Evolutionary conservation across 2,113 vertebrate species (phyloP).

Genomic region (Hydrolagus affinis): DNA sequence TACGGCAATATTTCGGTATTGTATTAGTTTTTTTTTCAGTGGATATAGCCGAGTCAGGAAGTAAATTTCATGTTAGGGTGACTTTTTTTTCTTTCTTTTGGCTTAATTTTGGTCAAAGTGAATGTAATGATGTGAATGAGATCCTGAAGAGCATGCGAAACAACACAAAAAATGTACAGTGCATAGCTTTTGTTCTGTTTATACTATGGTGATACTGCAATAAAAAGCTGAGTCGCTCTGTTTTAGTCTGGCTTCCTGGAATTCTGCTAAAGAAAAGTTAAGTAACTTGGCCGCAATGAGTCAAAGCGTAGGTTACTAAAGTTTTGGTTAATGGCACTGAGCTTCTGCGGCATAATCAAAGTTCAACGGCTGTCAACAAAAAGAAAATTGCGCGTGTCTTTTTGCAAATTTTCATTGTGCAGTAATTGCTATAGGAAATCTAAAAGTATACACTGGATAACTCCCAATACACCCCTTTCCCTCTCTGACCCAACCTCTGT

Average conservation of each 20-base stretch:
- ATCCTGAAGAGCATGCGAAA: slow-evolving; percentile 32
- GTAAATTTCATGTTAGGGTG: slow-evolving; percentile 60
- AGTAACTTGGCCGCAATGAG: slow-evolving; percentile 21
- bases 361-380: slow-evolving; percentile 19
- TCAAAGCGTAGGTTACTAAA: slow-evolving; percentile 14
- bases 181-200: slow-evolving; percentile 31
- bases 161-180: slow-evolving; percentile 25
- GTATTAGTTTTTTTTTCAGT: slow-evolving; percentile 62
- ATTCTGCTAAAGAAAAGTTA: neutral
- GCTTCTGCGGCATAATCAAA: slow-evolving; percentile 27
- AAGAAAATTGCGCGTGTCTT: slow-evolving; percentile 19
- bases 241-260: slow-evolving; percentile 32
- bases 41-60: slow-evolving; percentile 66
- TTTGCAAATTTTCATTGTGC: slow-evolving; percentile 24
- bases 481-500: neutral
- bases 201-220: slow-evolving; percentile 30
- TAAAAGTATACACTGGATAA: slow-evolving; percentile 25
- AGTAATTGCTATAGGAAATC: slow-evolving; percentile 31
- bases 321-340: slow-evolving; percentile 11
- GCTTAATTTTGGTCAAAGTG: slow-evolving; percentile 34
- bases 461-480: neutral
- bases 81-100: slow-evolving; percentile 41
- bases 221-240: slow-evolving; percentile 29
- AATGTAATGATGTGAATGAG: slow-evolving; percentile 30
- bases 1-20: slow-evolving; percentile 64